Evolutionary conservation across 1,140 invertebrate species (phyloP).

Genomic region (Trachelipus rathkii): DNA sequence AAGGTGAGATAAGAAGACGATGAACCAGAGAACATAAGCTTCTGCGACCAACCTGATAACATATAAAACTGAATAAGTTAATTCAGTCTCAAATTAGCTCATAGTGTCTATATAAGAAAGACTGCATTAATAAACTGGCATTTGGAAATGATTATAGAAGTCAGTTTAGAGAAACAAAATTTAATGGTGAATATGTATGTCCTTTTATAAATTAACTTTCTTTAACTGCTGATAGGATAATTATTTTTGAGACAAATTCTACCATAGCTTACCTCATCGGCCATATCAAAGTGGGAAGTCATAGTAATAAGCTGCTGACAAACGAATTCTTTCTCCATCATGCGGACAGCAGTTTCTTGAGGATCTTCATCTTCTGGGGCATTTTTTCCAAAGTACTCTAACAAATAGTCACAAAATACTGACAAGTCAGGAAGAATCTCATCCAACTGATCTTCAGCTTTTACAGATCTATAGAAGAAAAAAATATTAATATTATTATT

Average conservation of each 20-base stretch:
- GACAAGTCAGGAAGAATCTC: slow-evolving; percentile 50
- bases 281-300: slow-evolving; percentile 58
- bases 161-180: too few species aligned
- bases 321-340: slow-evolving; percentile 58
- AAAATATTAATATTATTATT: too few species aligned
- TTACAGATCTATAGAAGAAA: slow-evolving; percentile 26
- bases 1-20: slow-evolving; percentile 52
- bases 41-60: too few species aligned
- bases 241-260: slow-evolving; percentile 3
- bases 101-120: too few species aligned
- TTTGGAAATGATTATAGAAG: too few species aligned
- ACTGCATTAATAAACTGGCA: background rate
- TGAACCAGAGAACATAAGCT: too few species aligned
- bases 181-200: too few species aligned
- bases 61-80: too few species aligned
- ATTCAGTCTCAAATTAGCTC: too few species aligned
- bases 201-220: too few species aligned
- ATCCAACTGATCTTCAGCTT: slow-evolving; percentile 52
- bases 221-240: background rate
- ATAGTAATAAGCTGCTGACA: slow-evolving; percentile 61
- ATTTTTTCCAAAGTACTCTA: slow-evolving; percentile 45
- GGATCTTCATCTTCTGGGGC: slow-evolving; percentile 50
- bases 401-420: slow-evolving; percentile 49
- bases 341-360: slow-evolving; percentile 56
- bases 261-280: slow-evolving; percentile 59